A percentile compares a stretch with the other conserved stretches of the same genome.
These are phyloP conservation scores for Patella caerulea DNA, from an alignment of 2,888 invertebrate genomes.

Conservation along the genomic window DNA sequence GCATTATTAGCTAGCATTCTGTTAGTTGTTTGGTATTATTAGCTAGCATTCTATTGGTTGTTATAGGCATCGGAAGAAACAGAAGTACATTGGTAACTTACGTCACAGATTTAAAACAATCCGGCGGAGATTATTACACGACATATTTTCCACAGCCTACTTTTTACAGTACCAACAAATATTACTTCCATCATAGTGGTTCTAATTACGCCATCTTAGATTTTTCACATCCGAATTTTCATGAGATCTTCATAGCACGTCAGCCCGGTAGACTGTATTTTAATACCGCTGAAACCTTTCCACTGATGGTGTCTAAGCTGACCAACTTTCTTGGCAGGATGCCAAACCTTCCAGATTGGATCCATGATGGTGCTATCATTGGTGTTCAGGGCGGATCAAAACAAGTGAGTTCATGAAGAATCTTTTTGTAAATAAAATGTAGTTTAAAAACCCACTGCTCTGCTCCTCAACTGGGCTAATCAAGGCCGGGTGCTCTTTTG, in stretches of 20 bases:
- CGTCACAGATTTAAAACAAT: conserved; percentile 44
- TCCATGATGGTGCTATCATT: conserved; percentile 55
- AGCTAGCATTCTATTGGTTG: background rate
- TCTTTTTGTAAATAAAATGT: background rate
- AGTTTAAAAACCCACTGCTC: too few relatives aligned
- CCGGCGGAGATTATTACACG: conserved; percentile 61
- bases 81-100: conserved; percentile 55
- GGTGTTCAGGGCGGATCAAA: conserved; percentile 63
- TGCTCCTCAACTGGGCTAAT: too few relatives aligned
- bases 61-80: conserved; percentile 63
- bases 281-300: conserved; percentile 42
- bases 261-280: conserved; percentile 45
- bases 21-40: too few relatives aligned
- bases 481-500: too few relatives aligned
- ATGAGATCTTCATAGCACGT: conserved; percentile 54
- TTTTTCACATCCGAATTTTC: conserved; percentile 45
- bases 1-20: too few relatives aligned
- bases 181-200: conserved; percentile 54
- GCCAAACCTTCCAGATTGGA: conserved; percentile 58
- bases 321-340: conserved; percentile 44
- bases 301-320: conserved; percentile 36
- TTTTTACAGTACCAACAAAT: conserved; percentile 55
- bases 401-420: background rate
- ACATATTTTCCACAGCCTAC: conserved; percentile 61
- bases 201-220: conserved; percentile 56